Base-by-base conservation (phyloP, 92 coral and sea anemone genomes). In the Porites evermanni region DNA sequence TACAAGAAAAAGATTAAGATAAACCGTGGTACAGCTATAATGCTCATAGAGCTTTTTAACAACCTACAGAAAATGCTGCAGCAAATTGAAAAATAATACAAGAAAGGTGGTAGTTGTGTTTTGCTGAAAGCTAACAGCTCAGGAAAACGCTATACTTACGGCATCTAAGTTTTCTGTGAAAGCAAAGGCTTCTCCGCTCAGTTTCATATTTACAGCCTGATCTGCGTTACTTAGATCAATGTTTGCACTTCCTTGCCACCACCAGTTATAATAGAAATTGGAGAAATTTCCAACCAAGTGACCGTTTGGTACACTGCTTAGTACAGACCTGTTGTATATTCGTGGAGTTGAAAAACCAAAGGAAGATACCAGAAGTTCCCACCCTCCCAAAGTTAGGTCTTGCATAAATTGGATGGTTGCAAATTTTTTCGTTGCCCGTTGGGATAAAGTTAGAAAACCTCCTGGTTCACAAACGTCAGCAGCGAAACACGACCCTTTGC, bases 401-500 rank as follows among this genome's bases (percentile, higher is more conserved):
- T 79, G 64, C 83, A 79, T 50, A 44, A 79, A 47, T 3, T 17
- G 83, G 64, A 79, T 64, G 13, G 11, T 52, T 56, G 59, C 12
- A 52, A 79, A 19, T 47, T 79, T 53, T 13, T 51, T 64, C 19
- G 5, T 24, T 7, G 51, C 83, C 16, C 20, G 47, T 52, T 38
- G 53, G 5, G 83, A 64, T n/a, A 79, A 67, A 6, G 60, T 64
- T 1, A 79, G 72, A 8, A 47, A 67, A 11, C 44, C 73, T 5
- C 72, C 83, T 17, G 56, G 12, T 2, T 29, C 19, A 7, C 83
- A 79, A n/a, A 66, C 1, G 20, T 79, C 83, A 12, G 47, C 53
- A 10, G 73, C 73, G 20, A 79, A 79, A 64, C 83, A 64, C 1
- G 72, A 79, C 12, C 73, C 83, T 52, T 64, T 64, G 83, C 83